phyloP scores from a whole-genome alignment of 1,140 invertebrate genomes.

The Drosophila ambigua region DNA sequence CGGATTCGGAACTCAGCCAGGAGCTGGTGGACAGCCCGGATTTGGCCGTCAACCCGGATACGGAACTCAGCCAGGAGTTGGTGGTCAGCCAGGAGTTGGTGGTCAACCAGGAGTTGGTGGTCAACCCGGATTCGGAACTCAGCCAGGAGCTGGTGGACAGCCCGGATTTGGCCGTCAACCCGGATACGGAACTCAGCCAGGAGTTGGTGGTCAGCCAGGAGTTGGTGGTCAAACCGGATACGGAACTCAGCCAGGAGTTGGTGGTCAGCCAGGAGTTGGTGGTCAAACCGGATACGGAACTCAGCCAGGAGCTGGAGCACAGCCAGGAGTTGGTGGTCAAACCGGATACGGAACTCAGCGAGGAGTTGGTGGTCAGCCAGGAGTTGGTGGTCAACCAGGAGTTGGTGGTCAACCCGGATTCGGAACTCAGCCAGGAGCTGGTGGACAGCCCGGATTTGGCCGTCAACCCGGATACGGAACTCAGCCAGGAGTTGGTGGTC shows the following conservation, averaged over 20 bases:
- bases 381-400: slow-evolving; percentile 24
- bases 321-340: slow-evolving; percentile 4
- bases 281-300: slow-evolving; percentile 32
- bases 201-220: slow-evolving; percentile 20
- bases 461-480: slow-evolving; percentile 17
- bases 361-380: slow-evolving; percentile 10
- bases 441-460: slow-evolving; percentile 2
- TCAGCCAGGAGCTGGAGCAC: slow-evolving; percentile 13
- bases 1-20: slow-evolving; percentile 17
- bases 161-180: slow-evolving; percentile 13
- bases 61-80: slow-evolving; percentile 8
- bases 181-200: slow-evolving; percentile 9
- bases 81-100: slow-evolving; percentile 18
- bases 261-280: slow-evolving; percentile 11
- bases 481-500: not conserved
- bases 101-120: slow-evolving; percentile 11
- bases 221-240: slow-evolving; percentile 12
- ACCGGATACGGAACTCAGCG: slow-evolving; percentile 20
- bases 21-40: slow-evolving; percentile 23
- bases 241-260: slow-evolving; percentile 11
- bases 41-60: slow-evolving; percentile 14
- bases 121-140: slow-evolving; percentile 6
- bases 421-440: not conserved
- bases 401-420: slow-evolving; percentile 1
- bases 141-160: slow-evolving; percentile 28